Percentiles rank a stretch among this genome's conserved stretches.
These are phyloP conservation scores for Geodia barretti DNA, from an alignment of 37 sponge, comb jelly and placozoan species.

Conservation along the genomic window DNA sequence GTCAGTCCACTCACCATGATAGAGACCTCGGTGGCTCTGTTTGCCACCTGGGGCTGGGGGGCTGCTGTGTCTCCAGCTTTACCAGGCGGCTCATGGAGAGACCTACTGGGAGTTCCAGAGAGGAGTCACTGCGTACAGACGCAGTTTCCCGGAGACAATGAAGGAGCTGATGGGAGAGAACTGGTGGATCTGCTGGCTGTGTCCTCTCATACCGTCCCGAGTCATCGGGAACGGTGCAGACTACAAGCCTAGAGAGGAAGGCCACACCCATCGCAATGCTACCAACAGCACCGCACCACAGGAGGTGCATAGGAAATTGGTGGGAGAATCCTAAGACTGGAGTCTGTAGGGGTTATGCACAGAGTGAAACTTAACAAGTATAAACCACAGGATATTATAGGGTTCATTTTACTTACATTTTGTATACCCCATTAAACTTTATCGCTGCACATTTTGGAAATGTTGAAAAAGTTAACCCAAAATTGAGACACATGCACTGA, in stretches of 20 bases:
- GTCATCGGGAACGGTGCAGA: constrained; percentile 63
- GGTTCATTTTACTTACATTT: no score
- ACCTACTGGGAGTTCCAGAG: constrained; percentile 60
- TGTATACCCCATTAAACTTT: no score
- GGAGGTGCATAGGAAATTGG: neutral
- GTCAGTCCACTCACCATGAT: constrained; percentile 41
- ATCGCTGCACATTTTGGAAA: no score
- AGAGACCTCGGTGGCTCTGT: constrained; percentile 47
- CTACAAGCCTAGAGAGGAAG: constrained; percentile 29
- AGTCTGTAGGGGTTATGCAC: no score
- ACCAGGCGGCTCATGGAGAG: constrained; percentile 56
- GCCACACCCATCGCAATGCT: neutral
- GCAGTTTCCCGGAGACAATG: constrained; percentile 33
- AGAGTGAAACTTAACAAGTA: no score
- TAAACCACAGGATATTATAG: no score
- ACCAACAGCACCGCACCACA: neutral
- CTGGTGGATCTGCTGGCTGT: constrained; percentile 77
- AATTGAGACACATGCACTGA: no score
- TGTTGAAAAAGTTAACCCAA: no score
- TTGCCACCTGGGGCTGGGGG: constrained; percentile 24
- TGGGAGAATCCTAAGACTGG: neutral
- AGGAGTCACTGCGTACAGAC: constrained; percentile 11
- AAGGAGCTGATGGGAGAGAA: constrained; percentile 54
- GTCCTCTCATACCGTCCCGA: constrained; percentile 77
- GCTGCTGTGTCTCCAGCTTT: constrained; percentile 44